Evolutionary conservation across 2,797 vertebrate species (phyloP).

Genomic region (Salarias fasciatus): DNA sequence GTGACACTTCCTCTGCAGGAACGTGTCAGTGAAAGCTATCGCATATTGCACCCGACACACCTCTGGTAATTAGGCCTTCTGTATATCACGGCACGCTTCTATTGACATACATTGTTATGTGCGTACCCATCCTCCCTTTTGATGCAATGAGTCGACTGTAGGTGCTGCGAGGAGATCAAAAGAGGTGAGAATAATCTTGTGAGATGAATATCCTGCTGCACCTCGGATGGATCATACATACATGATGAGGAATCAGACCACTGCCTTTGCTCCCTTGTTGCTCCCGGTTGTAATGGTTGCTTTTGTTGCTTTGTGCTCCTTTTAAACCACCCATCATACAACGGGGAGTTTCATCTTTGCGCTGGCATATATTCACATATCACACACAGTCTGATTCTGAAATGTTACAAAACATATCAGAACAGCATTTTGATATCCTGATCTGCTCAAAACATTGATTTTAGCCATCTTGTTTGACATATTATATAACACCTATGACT

Average conservation of each 20-base stretch:
- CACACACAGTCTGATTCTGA: no score
- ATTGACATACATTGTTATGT: background rate
- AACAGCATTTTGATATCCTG: no score
- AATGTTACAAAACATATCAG: background rate
- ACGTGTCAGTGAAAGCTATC: background rate
- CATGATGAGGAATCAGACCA: background rate
- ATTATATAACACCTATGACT: conserved; percentile 53
- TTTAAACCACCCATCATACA: no score
- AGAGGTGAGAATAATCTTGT: conserved; percentile 19
- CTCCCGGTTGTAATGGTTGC: background rate
- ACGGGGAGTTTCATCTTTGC: no score
- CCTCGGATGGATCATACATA: conserved; percentile 1
- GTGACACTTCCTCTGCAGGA: background rate
- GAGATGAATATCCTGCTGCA: conserved; percentile 10
- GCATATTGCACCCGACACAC: background rate
- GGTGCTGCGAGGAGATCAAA: conserved; percentile 15
- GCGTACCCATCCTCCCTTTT: background rate
- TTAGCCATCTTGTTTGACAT: conserved; percentile 6
- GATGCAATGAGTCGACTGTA: background rate
- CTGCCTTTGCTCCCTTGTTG: background rate
- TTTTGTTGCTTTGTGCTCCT: background rate
- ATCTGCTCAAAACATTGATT: background rate
- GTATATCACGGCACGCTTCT: background rate
- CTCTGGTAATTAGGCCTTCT: background rate
- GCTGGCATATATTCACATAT: no score